A percentile compares a stretch with the other conserved stretches of the same genome.
Evolutionary conservation across 2,113 vertebrate genomes (phyloP).

Genomic region (Ctenomys sociabilis): DNA sequence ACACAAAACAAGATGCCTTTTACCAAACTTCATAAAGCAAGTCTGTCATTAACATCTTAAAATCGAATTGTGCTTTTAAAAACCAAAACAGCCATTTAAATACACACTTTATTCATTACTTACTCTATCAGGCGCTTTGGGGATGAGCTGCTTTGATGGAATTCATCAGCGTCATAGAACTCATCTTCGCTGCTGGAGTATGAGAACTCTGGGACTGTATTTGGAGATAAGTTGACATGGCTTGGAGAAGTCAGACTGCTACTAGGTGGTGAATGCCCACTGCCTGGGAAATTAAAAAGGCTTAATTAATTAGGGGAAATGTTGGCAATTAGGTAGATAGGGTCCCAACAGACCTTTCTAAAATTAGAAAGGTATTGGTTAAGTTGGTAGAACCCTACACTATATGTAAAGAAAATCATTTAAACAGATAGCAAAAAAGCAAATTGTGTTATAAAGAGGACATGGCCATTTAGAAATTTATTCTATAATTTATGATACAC

Average conservation of each 20-base stretch:
- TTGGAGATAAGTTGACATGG: constrained; percentile 95
- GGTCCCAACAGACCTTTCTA: constrained; percentile 22
- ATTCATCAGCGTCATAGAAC: constrained; percentile 99
- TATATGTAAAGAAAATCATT: constrained; percentile 50
- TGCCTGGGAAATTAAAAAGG: constrained; percentile 86
- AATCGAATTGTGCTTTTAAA: constrained; percentile 55
- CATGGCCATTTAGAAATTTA: not conserved
- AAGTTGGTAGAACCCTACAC: constrained; percentile 13
- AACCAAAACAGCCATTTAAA: not conserved
- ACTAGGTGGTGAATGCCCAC: constrained; percentile 95
- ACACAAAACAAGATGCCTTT: not conserved
- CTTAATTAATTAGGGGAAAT: not conserved
- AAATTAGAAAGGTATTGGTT: constrained; percentile 51
- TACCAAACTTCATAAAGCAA: not conserved
- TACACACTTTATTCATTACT: constrained; percentile 79
- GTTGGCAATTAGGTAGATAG: not conserved
- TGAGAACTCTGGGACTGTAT: constrained; percentile 97
- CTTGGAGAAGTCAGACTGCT: constrained; percentile 95
- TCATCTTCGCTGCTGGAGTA: constrained; percentile 99
- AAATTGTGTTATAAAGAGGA: not conserved
- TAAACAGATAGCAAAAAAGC: constrained; percentile 55
- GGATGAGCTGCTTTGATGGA: constrained; percentile 95
- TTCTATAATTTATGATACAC: not conserved
- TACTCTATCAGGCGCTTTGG: constrained; percentile 96
- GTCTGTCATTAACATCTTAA: constrained; percentile 34